Evolutionary conservation across 2,797 vertebrate species (phyloP), one percentile per base, ranked within the genome.

Genomic region (Pangasius djambal): DNA sequence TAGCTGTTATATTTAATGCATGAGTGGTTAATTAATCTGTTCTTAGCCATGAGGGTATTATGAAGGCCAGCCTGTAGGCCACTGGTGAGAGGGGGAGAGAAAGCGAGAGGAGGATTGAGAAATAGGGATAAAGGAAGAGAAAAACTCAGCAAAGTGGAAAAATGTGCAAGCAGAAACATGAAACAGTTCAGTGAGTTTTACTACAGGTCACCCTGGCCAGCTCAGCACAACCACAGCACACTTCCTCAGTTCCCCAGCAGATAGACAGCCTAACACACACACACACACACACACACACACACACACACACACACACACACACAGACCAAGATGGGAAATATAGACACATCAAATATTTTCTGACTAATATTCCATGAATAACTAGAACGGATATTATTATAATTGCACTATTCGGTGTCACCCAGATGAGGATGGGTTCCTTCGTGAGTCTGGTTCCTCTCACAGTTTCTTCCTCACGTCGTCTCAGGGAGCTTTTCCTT

Each of bases 171-270:
- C n/a, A 34, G n/a, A 81, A 81, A 44, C 57, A 63, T 63, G 37
- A 83, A 63, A 44, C 81, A 28, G 81, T 63, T 61, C 34, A 82
- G 10, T 61, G 34, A 61, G 55, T 25, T 82, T 82, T 37, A 61
- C 8, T n/a, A 59, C 57, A 22, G 78, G 10, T 82, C 57, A 1
- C 55, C 57, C 10, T 57, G 18, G 4, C 31, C 31, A 37, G 28
- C 16, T 79, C 50, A 12, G 22, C 57, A 61, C 34, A 61, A 61
- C 34, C 57, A 31, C 6, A 7, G 52, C 25, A 31, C n/a, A 31
- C 48, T 28, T 12, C 48, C 20, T 50, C 13, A 0, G 28, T 18
- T 79, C 50, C 50, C 20, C 10, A 12, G 9, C 8, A 13, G 52
- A 59, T 55, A 79, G 31, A 59, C 25, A n/a, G 44, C 44, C 44